Evolutionary conservation across 1,140 invertebrate species (phyloP).

Genomic region (Mesaphorura yosii): DNA sequence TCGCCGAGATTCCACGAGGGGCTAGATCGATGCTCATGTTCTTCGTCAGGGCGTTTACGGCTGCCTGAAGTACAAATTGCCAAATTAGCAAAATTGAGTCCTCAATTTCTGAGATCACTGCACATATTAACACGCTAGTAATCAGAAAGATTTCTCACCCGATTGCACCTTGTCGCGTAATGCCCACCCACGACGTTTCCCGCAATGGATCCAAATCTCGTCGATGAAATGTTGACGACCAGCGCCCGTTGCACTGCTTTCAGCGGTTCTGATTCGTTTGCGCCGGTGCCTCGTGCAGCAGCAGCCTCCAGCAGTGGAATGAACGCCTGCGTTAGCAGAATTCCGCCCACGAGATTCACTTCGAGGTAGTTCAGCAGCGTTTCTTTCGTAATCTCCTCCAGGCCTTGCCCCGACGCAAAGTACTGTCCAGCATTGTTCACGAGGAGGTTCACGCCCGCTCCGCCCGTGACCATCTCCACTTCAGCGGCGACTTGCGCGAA

Average conservation of each 20-base stretch:
- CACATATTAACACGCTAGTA: too few species aligned
- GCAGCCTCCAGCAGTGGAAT: conserved; percentile 16
- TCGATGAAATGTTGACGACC: conserved; percentile 14
- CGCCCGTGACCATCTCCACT: conserved; percentile 8
- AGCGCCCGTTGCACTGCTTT: conserved; percentile 10
- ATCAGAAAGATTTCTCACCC: too few species aligned
- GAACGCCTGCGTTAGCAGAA: conserved; percentile 16
- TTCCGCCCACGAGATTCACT: conserved; percentile 13
- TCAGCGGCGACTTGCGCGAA: background rate
- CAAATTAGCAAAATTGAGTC: too few species aligned
- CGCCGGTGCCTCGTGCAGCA: background rate
- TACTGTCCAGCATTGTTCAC: conserved; percentile 22
- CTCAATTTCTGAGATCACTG: too few species aligned
- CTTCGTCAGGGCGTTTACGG: conserved; percentile 74
- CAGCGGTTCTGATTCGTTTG: background rate
- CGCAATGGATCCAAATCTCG: conserved; percentile 31
- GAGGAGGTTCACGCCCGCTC: conserved; percentile 17
- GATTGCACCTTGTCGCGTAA: conserved; percentile 12
- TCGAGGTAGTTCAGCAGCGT: conserved; percentile 11
- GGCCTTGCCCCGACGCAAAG: background rate
- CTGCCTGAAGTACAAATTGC: too few species aligned
- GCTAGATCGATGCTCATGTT: conserved; percentile 66
- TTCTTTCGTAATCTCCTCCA: conserved; percentile 10
- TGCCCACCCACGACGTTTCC: conserved; percentile 14
- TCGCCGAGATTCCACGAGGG: conserved; percentile 56